These are phyloP conservation scores for Rhabditoides inermis DNA, from an alignment of 2,888 invertebrate genomes.

Conservation along the genomic window DNA sequence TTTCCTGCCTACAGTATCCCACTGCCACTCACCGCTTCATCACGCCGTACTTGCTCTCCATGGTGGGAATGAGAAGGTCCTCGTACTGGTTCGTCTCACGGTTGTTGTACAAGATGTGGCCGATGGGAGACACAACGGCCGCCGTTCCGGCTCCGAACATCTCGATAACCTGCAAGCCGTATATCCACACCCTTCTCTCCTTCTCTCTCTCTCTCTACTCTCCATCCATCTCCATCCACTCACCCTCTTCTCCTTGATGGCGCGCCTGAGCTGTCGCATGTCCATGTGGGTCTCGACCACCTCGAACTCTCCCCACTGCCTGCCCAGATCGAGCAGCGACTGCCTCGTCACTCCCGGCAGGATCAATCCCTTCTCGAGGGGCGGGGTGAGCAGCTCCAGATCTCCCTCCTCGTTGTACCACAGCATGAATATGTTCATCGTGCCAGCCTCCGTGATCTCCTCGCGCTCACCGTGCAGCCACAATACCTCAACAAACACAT, in stretches of 20 bases:
- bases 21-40: too few species aligned
- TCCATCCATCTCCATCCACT: too few species aligned
- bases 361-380: constrained; percentile 77
- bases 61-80: constrained; percentile 56
- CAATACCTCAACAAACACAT: constrained; percentile 64
- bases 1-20: too few species aligned
- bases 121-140: constrained; percentile 83
- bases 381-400: constrained; percentile 81
- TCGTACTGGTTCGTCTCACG: constrained; percentile 59
- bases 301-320: constrained; percentile 71
- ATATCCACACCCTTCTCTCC: too few species aligned
- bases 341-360: constrained; percentile 86
- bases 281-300: constrained; percentile 73
- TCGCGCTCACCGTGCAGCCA: constrained; percentile 91
- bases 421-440: constrained; percentile 92
- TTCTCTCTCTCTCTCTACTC: too few species aligned
- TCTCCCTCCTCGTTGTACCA: constrained; percentile 81
- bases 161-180: constrained; percentile 71
- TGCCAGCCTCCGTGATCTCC: constrained; percentile 91
- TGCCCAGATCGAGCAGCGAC: constrained; percentile 72
- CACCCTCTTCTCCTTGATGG: constrained; percentile 74
- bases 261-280: constrained; percentile 71
- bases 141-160: constrained; percentile 98
- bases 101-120: constrained; percentile 69
- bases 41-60: constrained; percentile 66